phyloP scores from a whole-genome alignment of 1,140 invertebrate genomes.

The Philaenus spumarius region DNA sequence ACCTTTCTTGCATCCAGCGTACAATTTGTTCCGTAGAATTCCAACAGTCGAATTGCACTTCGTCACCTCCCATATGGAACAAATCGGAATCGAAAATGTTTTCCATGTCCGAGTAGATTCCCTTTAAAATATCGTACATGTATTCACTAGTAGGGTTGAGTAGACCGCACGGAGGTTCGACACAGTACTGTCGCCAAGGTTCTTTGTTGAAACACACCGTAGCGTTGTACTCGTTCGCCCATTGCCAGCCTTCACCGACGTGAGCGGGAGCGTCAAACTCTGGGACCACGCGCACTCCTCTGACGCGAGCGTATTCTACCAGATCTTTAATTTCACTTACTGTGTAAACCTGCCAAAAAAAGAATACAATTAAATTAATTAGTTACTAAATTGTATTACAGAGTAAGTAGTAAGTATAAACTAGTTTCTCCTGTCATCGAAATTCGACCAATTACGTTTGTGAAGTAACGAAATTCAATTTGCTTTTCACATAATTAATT shows the following conservation, averaged over 20 bases:
- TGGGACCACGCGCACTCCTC: constrained; percentile 69
- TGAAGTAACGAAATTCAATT: no score
- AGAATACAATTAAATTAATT: no score
- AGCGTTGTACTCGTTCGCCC: constrained; percentile 49
- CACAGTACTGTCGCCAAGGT: constrained; percentile 69
- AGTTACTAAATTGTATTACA: no score
- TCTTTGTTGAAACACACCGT: constrained; percentile 56
- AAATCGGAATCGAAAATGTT: constrained; percentile 68
- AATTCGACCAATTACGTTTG: no score
- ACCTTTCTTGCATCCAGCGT: constrained; percentile 74
- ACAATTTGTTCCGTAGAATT: constrained; percentile 49
- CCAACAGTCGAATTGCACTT: constrained; percentile 68
- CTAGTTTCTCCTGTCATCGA: no score
- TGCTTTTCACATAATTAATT: no score
- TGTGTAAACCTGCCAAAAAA: constrained; percentile 54
- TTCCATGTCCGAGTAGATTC: constrained; percentile 61
- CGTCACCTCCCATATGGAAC: constrained; percentile 87
- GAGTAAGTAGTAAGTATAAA: no score
- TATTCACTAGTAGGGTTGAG: constrained; percentile 67
- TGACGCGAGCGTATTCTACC: constrained; percentile 59
- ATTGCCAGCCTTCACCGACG: constrained; percentile 82
- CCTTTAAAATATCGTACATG: constrained; percentile 64
- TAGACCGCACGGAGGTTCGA: constrained; percentile 82
- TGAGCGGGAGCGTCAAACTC: constrained; percentile 86
- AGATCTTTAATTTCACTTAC: constrained; percentile 60